Evolutionary conservation across 2,888 invertebrate species (phyloP).

Genomic region (Caradrina clavipalpis): DNA sequence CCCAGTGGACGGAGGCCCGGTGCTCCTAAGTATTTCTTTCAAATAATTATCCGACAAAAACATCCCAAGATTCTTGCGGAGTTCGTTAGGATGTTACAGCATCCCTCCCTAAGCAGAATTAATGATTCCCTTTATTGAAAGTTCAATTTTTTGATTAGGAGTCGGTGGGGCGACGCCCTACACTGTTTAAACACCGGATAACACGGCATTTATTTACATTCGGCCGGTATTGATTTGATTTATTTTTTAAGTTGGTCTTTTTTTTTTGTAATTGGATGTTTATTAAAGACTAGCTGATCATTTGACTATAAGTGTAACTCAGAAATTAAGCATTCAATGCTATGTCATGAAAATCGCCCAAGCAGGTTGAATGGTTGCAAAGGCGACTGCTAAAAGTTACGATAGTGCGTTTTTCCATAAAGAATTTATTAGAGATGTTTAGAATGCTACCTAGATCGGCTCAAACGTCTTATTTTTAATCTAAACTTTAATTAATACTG

Average conservation of each 20-base stretch:
- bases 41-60: conserved; percentile 86
- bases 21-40: conserved; percentile 72
- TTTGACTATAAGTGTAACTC: no score
- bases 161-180: conserved; percentile 76
- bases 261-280: conserved; percentile 1
- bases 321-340: no score
- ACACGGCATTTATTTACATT: conserved; percentile 88
- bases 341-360: no score
- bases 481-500: no score
- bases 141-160: conserved; percentile 93
- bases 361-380: no score
- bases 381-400: no score
- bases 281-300: no score
- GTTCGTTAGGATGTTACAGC: conserved; percentile 83
- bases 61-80: conserved; percentile 87
- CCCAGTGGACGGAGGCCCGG: conserved; percentile 71
- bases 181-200: conserved; percentile 89
- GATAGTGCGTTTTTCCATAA: no score
- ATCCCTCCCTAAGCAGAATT: conserved; percentile 90
- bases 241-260: conserved; percentile 70
- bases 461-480: no score
- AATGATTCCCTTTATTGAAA: conserved; percentile 94
- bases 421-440: no score
- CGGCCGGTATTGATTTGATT: conserved; percentile 87
- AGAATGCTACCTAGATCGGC: neutral